Evolutionary conservation across 1,140 invertebrate genomes (phyloP), one percentile per base, ranked within the genome.

Genomic region (Carcinoscorpius rotundicauda): DNA sequence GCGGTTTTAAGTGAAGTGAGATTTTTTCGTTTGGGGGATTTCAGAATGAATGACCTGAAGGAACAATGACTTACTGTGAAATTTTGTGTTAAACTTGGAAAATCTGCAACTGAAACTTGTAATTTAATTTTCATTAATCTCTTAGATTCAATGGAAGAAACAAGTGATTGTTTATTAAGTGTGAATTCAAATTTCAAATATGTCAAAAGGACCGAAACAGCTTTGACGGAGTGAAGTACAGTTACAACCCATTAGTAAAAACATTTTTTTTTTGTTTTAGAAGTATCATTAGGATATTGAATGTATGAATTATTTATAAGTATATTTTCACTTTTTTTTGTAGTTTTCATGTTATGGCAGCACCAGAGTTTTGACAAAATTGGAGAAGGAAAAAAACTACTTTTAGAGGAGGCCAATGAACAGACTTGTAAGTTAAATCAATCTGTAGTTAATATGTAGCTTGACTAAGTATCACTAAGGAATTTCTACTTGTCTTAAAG

Each of bases 301-400:
- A 49, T 60, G 29, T 60, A 50, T 4, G 6, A 50, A 3, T 6
- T n/a, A 50, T 60, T 5, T 60, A 9, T 9, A n/a, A 9, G 3
- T 48, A 2, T 49, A 29, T 49, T 9, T 48, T 29, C n/a, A 4
- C n/a, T 59, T 58, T 50, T 53, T 66, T 60, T 29, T 67, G n/a
- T 51, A 67, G 66, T 67, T 5, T 64, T 61, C 64, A 62, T 62
- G 51, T 48, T 67, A 53, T 67, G 66, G 66, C 66, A 67, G 5
- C 66, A 67, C 62, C 62, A 67, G 62, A 67, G 56, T 49, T 67
- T 67, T 58, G 66, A 67, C 56, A 67, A 62, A 58, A 64, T 64
- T 62, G 62, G 63, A 62, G 62, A 64, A 64, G 63, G 63, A 49
- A 51, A 60, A 60, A 58, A 64, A 8, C 59, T 64, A 6, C 48